phyloP scores from a whole-genome alignment of 2,113 vertebrate species.

The Macrotis lagotis region DNA sequence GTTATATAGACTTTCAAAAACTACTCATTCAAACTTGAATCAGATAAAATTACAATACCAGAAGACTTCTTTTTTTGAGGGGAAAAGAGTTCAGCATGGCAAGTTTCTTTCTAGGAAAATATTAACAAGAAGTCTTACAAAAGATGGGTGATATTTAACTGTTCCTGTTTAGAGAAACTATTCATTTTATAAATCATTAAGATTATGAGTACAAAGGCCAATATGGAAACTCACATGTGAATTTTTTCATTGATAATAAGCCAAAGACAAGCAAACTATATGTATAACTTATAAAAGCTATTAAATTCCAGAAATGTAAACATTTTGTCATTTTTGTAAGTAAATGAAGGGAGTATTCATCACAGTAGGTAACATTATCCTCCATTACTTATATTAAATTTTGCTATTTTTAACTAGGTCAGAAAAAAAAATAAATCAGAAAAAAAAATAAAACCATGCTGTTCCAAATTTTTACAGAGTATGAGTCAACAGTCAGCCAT shows the following conservation, averaged over 20 bases:
- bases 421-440: too few relatives aligned
- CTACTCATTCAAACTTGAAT: not conserved
- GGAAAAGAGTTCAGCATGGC: not conserved
- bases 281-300: not conserved
- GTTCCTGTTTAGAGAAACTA: not conserved
- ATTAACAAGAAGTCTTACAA: not conserved
- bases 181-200: slow-evolving; percentile 24
- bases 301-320: slow-evolving; percentile 8
- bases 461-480: not conserved
- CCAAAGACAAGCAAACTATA: not conserved
- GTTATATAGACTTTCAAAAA: not conserved
- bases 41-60: not conserved
- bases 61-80: not conserved
- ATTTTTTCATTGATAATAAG: not conserved
- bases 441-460: not conserved
- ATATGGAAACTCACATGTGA: not conserved
- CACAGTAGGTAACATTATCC: not conserved
- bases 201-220: not conserved
- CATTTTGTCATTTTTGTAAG: not conserved
- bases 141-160: not conserved
- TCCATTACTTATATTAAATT: not conserved
- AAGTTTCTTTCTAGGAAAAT: slow-evolving; percentile 14
- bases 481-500: not conserved
- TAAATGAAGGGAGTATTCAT: not conserved
- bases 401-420: not conserved